Conservation (phyloP, 2,888 invertebrate genomes). For the Zygaena filipendulae region DNA sequence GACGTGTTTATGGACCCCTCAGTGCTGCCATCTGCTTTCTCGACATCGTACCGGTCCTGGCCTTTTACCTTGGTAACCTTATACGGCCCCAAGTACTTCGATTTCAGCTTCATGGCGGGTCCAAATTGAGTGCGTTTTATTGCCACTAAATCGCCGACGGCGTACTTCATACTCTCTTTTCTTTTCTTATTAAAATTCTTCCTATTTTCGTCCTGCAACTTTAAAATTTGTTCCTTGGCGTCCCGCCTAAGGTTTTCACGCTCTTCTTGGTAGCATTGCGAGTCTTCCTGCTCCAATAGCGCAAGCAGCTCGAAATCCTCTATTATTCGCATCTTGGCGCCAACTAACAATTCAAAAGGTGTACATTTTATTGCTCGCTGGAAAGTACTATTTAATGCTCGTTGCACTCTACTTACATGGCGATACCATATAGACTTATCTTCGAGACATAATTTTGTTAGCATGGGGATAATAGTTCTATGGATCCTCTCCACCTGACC, state of each 20-base stretch:
- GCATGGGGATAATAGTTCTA: slow-evolving; percentile 7
- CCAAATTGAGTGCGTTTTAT: slow-evolving; percentile 31
- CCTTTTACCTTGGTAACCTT: slow-evolving; percentile 18
- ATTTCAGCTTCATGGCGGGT: slow-evolving; percentile 24
- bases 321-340: slow-evolving; percentile 13
- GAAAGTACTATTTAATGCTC: slow-evolving; percentile 17
- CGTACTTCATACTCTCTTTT: slow-evolving; percentile 7
- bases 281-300: slow-evolving; percentile 21
- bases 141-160: slow-evolving; percentile 19
- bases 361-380: slow-evolving; percentile 16
- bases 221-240: slow-evolving; percentile 13
- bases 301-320: slow-evolving; percentile 16
- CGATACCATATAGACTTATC: slow-evolving; percentile 9
- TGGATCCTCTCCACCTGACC: slow-evolving; percentile 22
- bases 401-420: slow-evolving; percentile 14
- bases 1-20: slow-evolving; percentile 21
- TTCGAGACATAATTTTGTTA: slow-evolving; percentile 12
- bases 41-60: slow-evolving; percentile 27
- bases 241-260: slow-evolving; percentile 21
- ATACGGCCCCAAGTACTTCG: slow-evolving; percentile 32
- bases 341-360: slow-evolving; percentile 16
- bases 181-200: slow-evolving; percentile 10
- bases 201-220: slow-evolving; percentile 16
- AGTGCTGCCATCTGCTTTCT: slow-evolving; percentile 16
- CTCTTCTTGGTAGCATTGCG: slow-evolving; percentile 17